Conservation (phyloP, 2,113 vertebrate genomes). For the Microtus richardsoni region DNA sequence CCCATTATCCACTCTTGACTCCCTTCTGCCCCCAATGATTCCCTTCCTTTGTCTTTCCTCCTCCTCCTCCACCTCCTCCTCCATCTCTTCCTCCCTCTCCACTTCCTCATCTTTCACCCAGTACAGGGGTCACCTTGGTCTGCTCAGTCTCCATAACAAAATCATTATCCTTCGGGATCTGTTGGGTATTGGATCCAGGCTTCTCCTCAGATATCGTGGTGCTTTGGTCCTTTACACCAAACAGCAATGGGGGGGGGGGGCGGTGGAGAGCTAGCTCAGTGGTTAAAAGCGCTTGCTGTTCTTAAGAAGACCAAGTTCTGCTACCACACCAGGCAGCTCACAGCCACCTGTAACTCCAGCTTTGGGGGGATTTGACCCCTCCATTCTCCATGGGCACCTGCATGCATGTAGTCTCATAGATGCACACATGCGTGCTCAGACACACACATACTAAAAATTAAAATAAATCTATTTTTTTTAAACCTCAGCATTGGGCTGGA, state of each 20-base stretch:
- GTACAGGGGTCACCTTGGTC: not conserved
- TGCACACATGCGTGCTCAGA: too few species aligned
- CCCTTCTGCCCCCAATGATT: not conserved
- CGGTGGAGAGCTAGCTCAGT: not conserved
- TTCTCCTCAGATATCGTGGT: not conserved
- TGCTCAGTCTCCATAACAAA: not conserved
- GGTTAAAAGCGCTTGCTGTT: not conserved
- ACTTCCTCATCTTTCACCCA: not conserved
- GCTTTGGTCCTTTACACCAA: not conserved
- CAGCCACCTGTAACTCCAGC: not conserved
- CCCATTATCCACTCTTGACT: not conserved
- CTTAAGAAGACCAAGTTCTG: not conserved
- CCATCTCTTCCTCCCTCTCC: too few species aligned
- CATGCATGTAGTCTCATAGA: not conserved
- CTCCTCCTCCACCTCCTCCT: not conserved
- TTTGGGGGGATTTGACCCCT: not conserved
- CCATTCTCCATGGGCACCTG: not conserved
- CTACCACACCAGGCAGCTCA: not conserved
- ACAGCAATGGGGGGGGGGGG: not conserved
- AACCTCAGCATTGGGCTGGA: not conserved
- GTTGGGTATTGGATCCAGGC: not conserved
- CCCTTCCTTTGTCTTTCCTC: not conserved
- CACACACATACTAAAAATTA: not conserved
- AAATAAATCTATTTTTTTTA: not conserved
- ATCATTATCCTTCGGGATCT: not conserved